A percentile compares a stretch with the other conserved stretches of the same genome.
phyloP scores from a whole-genome alignment of 1,140 invertebrate species.

The Zaprionus africanus region DNA sequence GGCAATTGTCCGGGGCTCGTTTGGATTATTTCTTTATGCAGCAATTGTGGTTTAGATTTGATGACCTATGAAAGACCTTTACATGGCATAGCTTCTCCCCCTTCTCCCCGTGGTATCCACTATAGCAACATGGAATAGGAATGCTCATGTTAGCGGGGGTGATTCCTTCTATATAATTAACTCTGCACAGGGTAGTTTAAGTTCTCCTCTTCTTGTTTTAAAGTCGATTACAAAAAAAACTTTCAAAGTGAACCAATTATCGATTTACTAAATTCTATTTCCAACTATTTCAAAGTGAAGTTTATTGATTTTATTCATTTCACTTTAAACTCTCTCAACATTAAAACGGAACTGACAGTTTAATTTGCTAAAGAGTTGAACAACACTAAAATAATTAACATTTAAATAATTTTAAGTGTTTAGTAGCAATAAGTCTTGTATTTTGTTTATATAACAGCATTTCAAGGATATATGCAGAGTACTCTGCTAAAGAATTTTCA shows the following conservation, averaged over 20 bases:
- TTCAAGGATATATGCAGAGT: too few relatives aligned
- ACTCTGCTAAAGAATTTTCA: too few relatives aligned
- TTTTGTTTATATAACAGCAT: background rate
- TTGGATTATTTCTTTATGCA: slow-evolving; percentile 43
- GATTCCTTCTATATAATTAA: background rate
- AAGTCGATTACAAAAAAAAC: background rate
- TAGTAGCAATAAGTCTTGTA: background rate
- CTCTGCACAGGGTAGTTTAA: background rate
- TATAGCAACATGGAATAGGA: background rate
- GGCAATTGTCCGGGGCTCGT: slow-evolving; percentile 63
- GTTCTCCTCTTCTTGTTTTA: background rate
- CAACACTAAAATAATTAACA: too few relatives aligned
- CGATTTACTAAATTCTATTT: too few relatives aligned
- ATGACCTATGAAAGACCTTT: slow-evolving; percentile 25
- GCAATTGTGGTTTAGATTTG: slow-evolving; percentile 47
- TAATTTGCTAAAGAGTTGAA: too few relatives aligned
- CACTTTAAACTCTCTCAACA: too few relatives aligned
- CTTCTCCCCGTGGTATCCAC: background rate
- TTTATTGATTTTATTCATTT: too few relatives aligned
- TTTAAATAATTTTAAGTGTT: too few relatives aligned
- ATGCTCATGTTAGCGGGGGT: background rate
- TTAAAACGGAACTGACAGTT: too few relatives aligned
- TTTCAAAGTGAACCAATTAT: background rate
- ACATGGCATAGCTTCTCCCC: background rate
- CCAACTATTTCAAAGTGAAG: too few relatives aligned